Base-by-base conservation (phyloP, 2,113 vertebrate genomes). In the Noctilio leporinus region DNA sequence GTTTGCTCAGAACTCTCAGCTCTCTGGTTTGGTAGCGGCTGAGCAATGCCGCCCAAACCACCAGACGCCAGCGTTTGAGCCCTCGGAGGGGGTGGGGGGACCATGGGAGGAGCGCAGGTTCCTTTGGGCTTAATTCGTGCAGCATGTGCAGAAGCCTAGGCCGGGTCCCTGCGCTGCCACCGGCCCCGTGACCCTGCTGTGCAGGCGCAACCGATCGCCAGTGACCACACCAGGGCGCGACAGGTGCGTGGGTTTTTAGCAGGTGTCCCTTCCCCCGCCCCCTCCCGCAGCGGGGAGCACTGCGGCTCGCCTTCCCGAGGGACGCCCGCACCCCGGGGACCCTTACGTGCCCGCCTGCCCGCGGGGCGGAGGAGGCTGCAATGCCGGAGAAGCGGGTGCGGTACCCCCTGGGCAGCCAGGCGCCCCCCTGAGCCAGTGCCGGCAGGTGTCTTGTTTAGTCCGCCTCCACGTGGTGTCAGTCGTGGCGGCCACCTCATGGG, bases 241-340 rank as follows among this genome's bases (percentile, higher is more conserved):
- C 9, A 45, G 3, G 17, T 10, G 7, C 24, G 7, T 55, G 11
- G 28, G 3, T 22, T 75, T 78, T 43, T 43, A n/a, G n/a, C n/a
- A n/a, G n/a, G n/a, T n/a, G n/a, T n/a, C n/a, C n/a, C n/a, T n/a
- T n/a, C n/a, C n/a, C n/a, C n/a, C n/a, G n/a, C n/a, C n/a, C n/a
- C n/a, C 3, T 53, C 49, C 26, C 22, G 19, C 30, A 28, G 30
- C n/a, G 43, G 26, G 62, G 30, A 51, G 4, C 4, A 5, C 14
- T 15, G 2, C 5, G 40, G 22, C 17, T 14, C 2, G 24, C 5
- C 40, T 38, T 30, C 15, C 17, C 2, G 6, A 4, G 22, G 16
- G 7, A 4, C 2, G 4, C 3, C 5, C 15, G 5, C 3, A 40
- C 7, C 4, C 8, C 22, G 6, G 7, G 7, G 4, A 11, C 30